These are phyloP conservation scores for Drosophila stalkeri DNA, from an alignment of 2,888 invertebrate genomes.

Conservation along the genomic window DNA sequence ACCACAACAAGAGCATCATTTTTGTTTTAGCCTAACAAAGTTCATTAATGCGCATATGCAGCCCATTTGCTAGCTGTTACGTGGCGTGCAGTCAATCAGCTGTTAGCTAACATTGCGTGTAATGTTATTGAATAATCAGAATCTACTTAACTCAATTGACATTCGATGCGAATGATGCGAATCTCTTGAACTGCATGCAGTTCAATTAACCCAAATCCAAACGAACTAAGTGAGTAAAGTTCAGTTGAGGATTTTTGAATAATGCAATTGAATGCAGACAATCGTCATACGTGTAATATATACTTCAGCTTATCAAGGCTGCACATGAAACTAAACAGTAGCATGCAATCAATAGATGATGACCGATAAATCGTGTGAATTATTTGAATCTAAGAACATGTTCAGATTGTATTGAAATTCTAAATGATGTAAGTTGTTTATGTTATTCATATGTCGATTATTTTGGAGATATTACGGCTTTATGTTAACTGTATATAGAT, in stretches of 20 bases:
- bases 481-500: too few relatives aligned
- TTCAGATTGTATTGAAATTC: not conserved
- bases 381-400: not conserved
- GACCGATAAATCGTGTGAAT: not conserved
- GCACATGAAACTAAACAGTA: too few relatives aligned
- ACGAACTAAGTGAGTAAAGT: not conserved
- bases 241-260: not conserved
- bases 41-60: slow-evolving; percentile 51
- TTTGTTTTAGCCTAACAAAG: slow-evolving; percentile 39
- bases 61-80: slow-evolving; percentile 22
- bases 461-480: too few relatives aligned
- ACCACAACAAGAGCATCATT: slow-evolving; percentile 22
- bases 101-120: slow-evolving; percentile 24
- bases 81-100: slow-evolving; percentile 12
- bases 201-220: not conserved
- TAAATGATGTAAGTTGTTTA: not conserved
- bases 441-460: not conserved
- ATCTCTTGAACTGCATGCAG: not conserved
- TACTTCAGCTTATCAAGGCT: too few relatives aligned
- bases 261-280: not conserved
- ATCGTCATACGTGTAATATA: not conserved
- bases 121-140: slow-evolving; percentile 11
- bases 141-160: slow-evolving; percentile 3
- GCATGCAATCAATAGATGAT: not conserved
- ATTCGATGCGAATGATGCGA: too few relatives aligned